Evolutionary conservation across 2,797 vertebrate genomes (phyloP).

Genomic region (Neosilurus hyrtlii): DNA sequence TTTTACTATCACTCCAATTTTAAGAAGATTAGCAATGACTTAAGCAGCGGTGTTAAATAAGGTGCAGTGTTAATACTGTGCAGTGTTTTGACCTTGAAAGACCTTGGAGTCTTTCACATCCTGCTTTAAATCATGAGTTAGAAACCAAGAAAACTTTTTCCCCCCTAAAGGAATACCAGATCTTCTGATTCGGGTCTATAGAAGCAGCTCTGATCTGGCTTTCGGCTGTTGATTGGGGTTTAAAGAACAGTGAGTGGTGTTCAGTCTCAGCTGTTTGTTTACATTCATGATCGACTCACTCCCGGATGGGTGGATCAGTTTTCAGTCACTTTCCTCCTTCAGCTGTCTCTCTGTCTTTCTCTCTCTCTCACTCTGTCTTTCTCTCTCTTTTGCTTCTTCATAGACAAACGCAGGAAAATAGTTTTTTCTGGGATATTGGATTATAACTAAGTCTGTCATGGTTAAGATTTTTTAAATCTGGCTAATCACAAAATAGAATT

Average conservation of each 20-base stretch:
- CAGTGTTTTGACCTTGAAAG: neutral
- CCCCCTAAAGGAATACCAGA: neutral
- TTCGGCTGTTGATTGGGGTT: neutral
- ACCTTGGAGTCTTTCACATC: neutral
- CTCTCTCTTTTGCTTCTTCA: neutral
- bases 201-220: neutral
- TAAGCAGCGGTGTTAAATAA: neutral
- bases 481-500: neutral
- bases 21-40: neutral
- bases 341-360: slow-evolving; percentile 46
- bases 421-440: neutral
- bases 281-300: slow-evolving; percentile 42
- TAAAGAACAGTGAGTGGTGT: slow-evolving; percentile 26
- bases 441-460: neutral
- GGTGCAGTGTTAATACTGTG: neutral
- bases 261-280: slow-evolving; percentile 57
- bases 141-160: neutral
- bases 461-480: neutral
- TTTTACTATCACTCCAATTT: neutral
- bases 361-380: slow-evolving; percentile 23
- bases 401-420: too few relatives aligned
- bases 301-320: slow-evolving; percentile 49
- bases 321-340: slow-evolving; percentile 37
- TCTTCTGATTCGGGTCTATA: neutral
- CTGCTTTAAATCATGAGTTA: neutral